Base-by-base conservation (phyloP, 2,888 invertebrate genomes). In the Frankliniella fusca region DNA sequence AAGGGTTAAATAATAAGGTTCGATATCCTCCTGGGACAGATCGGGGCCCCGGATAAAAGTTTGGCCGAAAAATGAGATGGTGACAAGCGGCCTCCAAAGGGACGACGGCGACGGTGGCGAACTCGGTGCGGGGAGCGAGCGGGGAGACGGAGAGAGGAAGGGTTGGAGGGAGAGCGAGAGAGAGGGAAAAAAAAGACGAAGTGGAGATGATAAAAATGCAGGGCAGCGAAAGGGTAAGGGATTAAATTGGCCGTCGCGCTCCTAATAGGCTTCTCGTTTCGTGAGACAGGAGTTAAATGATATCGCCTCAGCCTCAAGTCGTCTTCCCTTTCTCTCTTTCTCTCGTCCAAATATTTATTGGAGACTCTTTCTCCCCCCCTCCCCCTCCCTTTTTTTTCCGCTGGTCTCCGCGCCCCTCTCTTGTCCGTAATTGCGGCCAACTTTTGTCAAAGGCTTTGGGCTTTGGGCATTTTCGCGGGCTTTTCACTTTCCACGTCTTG, bases 221-320 rank as follows among this genome's bases (percentile, higher is more conserved):
- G 70, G 27, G 70, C 11, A 76, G 70, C 70, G 70, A 54, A 54
- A 54, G 70, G 70, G 23, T 76, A 61, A 61, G 70, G 70, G 70
- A 76, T 76, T 76, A 76, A 76, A 76, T 76, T 76, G 70, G 70
- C 27, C 70, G 70, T 76, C 70, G n/a, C 70, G 70, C 70, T 76
- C 23, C 70, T 76, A 76, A 76, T 76, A 76, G 70, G 70, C 70
- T 76, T 76, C 70, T 76, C 23, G 54, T 54, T 54, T 54, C 54
- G 54, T 20, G 70, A 76, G 70, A 76, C 70, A 76, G 70, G 70
- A 76, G 70, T 76, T 76, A 76, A 76, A 76, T 76, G 70, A 76
- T 76, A 76, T 76, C 70, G 70, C 27, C 27, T 27, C 27, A 61
- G 61, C 61, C 61, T 18, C 61, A 61, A 61, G 61, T n/a, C 61